phyloP scores from a whole-genome alignment of 2,113 vertebrate genomes.

The Phoxinus phoxinus region DNA sequence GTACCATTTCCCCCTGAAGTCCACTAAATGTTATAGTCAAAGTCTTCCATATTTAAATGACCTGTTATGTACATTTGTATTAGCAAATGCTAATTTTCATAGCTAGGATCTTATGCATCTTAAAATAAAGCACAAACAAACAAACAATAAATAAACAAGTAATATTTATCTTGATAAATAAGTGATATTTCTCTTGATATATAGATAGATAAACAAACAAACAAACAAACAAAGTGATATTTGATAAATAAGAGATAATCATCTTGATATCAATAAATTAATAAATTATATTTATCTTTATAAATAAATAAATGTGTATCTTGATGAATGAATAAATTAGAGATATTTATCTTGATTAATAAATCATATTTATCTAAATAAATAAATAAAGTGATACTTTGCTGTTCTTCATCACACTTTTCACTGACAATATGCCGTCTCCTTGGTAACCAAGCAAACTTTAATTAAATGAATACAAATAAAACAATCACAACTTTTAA shows the following conservation, averaged over 20 bases:
- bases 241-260: too few species aligned
- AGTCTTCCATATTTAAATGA: not conserved
- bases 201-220: too few species aligned
- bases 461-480: not conserved
- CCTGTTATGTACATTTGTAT: not conserved
- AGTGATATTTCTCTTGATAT: not conserved
- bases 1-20: not conserved
- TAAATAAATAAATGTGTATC: too few species aligned
- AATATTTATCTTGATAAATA: not conserved
- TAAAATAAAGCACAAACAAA: not conserved
- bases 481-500: not conserved
- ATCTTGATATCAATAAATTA: too few species aligned
- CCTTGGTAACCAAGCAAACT: not conserved
- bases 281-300: too few species aligned
- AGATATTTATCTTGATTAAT: too few species aligned
- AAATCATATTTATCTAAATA: too few species aligned
- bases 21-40: not conserved
- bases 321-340: too few species aligned
- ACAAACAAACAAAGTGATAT: too few species aligned
- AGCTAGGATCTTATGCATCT: not conserved
- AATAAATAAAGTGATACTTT: too few species aligned
- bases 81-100: too few species aligned
- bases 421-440: not conserved
- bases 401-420: not conserved
- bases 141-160: not conserved